These are phyloP conservation scores for Melitaea cinxia DNA, from an alignment of 1,140 invertebrate genomes.

Conservation along the genomic window DNA sequence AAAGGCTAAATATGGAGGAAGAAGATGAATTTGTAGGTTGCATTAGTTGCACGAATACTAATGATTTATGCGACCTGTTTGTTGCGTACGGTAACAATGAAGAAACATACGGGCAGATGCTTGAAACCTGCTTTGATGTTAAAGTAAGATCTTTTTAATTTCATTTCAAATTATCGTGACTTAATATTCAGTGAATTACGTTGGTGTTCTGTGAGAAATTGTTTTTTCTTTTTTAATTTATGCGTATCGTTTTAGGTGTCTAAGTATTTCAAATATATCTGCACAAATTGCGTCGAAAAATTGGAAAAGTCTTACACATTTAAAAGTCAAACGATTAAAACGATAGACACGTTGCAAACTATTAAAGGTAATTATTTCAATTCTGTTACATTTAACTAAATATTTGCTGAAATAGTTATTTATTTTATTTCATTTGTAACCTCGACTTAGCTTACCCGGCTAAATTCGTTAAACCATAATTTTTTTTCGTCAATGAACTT, in stretches of 20 bases:
- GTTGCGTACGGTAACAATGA: slow-evolving; percentile 64
- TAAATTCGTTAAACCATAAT: too few relatives aligned
- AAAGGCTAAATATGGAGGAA: slow-evolving; percentile 48
- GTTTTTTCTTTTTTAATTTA: background rate
- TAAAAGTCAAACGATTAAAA: slow-evolving; percentile 14
- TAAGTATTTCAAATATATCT: slow-evolving; percentile 60
- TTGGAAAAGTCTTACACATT: slow-evolving; percentile 12
- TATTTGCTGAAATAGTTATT: too few relatives aligned
- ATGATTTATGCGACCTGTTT: slow-evolving; percentile 76
- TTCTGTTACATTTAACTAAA: background rate
- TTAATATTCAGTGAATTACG: background rate
- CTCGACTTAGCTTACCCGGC: too few relatives aligned
- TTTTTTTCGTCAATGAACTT: too few relatives aligned
- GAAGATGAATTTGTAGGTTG: slow-evolving; percentile 75
- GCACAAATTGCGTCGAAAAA: slow-evolving; percentile 33
- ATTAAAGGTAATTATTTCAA: slow-evolving; percentile 11
- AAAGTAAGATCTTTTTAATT: slow-evolving; percentile 54
- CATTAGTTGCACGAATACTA: slow-evolving; percentile 71
- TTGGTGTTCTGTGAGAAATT: background rate
- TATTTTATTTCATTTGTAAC: too few relatives aligned
- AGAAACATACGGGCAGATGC: slow-evolving; percentile 70
- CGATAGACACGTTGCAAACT: slow-evolving; percentile 8
- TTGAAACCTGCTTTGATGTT: slow-evolving; percentile 71
- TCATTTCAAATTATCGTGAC: background rate
- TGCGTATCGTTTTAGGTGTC: slow-evolving; percentile 44